These are phyloP conservation scores for Rattus rattus DNA, from an alignment of 2,113 vertebrate genomes.

Conservation along the genomic window DNA sequence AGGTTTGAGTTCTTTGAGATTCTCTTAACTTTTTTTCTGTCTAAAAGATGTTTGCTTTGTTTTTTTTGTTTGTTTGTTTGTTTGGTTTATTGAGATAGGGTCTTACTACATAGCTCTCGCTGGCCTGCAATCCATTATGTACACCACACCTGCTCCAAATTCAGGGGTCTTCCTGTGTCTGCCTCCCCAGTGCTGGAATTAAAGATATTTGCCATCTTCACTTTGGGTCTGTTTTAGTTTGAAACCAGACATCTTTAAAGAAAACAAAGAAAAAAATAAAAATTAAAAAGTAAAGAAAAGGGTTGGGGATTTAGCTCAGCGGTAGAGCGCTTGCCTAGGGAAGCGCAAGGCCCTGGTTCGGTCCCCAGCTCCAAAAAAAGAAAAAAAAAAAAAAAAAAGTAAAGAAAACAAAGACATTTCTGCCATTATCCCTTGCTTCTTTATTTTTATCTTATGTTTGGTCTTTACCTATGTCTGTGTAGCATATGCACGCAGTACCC, in stretches of 20 bases:
- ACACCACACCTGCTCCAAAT: not conserved
- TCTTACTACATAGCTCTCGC: not conserved
- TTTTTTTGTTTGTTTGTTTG: not conserved
- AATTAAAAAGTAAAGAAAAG: too few species aligned
- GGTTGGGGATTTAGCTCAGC: too few species aligned
- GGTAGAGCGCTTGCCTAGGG: too few species aligned
- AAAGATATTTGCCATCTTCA: not conserved
- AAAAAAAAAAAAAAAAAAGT: too few species aligned
- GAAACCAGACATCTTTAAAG: constrained; percentile 45
- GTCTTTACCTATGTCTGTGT: not conserved
- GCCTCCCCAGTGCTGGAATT: not conserved
- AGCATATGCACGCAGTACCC: not conserved
- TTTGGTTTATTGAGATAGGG: not conserved
- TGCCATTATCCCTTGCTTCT: not conserved
- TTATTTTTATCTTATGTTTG: not conserved
- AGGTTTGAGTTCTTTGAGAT: not conserved
- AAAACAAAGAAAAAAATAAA: not conserved
- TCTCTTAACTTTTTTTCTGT: not conserved
- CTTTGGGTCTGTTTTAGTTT: not conserved
- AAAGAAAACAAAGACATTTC: not conserved
- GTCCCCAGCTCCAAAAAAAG: too few species aligned
- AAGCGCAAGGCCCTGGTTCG: too few species aligned
- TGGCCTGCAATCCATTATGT: not conserved
- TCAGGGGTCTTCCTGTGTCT: not conserved
- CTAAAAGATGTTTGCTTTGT: constrained; percentile 7